These are phyloP conservation scores for Pangasius djambal DNA, from an alignment of 2,797 vertebrate genomes.

Conservation along the genomic window DNA sequence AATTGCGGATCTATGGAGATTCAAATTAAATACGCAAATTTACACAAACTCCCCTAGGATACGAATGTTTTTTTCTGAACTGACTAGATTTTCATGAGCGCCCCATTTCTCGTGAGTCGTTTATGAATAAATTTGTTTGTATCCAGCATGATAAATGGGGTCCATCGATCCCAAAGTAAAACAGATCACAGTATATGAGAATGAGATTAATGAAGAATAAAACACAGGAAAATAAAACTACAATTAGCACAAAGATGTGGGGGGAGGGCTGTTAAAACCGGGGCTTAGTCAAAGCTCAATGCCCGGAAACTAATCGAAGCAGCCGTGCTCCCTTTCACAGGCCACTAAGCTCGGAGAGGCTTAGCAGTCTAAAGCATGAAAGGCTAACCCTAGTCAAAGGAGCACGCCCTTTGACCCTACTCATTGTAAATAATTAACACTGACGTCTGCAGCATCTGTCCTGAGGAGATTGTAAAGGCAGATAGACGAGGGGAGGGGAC, in stretches of 20 bases:
- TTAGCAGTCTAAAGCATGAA: constrained; percentile 34
- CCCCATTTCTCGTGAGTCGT: not conserved
- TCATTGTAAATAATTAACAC: constrained; percentile 71
- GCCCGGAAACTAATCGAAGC: constrained; percentile 37
- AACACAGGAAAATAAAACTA: not conserved
- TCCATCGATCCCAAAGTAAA: not conserved
- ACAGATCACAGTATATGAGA: not conserved
- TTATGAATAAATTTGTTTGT: not conserved
- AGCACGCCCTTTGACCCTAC: constrained; percentile 50
- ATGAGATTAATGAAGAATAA: not conserved
- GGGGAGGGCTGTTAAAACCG: not conserved
- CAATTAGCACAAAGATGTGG: not conserved
- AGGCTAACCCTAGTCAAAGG: constrained; percentile 38
- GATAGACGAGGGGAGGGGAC: no score
- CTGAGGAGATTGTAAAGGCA: constrained; percentile 48
- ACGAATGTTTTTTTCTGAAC: not conserved
- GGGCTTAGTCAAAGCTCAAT: constrained; percentile 17
- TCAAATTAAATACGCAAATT: not conserved
- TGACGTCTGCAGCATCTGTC: constrained; percentile 59
- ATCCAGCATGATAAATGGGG: not conserved
- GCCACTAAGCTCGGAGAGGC: constrained; percentile 40
- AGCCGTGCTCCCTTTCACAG: constrained; percentile 41
- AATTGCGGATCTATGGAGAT: no score
- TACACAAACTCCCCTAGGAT: not conserved
- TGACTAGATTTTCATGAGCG: not conserved